Evolutionary conservation across 1,140 invertebrate genomes (phyloP).

Genomic region (Heliconius hermathena): DNA sequence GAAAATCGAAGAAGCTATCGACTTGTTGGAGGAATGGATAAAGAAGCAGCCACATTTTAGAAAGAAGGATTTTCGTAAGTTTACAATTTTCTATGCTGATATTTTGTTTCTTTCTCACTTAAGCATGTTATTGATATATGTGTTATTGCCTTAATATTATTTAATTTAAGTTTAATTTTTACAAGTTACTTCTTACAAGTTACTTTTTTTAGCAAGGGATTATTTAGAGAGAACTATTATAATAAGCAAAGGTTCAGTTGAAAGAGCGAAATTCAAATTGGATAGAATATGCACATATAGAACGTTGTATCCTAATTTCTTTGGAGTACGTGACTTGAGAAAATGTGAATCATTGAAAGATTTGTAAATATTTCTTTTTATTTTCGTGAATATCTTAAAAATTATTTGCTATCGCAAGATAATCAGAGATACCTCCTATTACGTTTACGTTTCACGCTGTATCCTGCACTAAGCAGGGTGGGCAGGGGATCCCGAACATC

Average conservation of each 20-base stretch:
- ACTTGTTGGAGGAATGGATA: conserved; percentile 40
- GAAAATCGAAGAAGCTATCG: conserved; percentile 36
- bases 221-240: conserved; percentile 46
- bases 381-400: no score
- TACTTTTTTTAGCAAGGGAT: conserved; percentile 23
- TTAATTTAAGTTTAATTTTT: background rate
- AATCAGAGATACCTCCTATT: no score
- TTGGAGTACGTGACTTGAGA: conserved; percentile 11
- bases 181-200: background rate
- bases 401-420: no score
- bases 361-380: background rate
- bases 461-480: no score
- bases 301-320: conserved; percentile 20
- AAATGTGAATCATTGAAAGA: background rate
- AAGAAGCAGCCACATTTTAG: conserved; percentile 39
- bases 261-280: conserved; percentile 41
- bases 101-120: background rate
- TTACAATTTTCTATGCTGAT: background rate
- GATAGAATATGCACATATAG: conserved; percentile 45
- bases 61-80: conserved; percentile 43
- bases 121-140: no score
- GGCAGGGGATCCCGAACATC: no score
- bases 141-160: no score
- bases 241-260: conserved; percentile 42
- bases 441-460: no score